Evolutionary conservation across 1,140 invertebrate species (phyloP), one percentile per base, ranked within the genome.

Genomic region (Drosophila triauraria): DNA sequence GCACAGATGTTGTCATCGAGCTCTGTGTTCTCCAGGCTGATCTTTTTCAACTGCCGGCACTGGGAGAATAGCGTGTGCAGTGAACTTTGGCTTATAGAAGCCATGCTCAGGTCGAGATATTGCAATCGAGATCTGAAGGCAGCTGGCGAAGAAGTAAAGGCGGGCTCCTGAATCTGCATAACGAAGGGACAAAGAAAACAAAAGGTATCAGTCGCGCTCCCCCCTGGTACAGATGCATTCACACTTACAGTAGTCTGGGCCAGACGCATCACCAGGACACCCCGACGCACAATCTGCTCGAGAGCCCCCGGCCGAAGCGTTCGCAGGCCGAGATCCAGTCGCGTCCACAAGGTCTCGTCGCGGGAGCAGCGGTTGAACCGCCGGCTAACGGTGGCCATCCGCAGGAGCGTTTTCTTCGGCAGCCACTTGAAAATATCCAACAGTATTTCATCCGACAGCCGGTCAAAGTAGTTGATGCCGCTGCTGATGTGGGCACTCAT

Each of bases 71-170:
- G 85, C 17, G 93, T 85, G 38, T 94, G 94, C 38, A 98, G 93
- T 46, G 95, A 95, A 15, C 93, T 60, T 1, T 92, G 48, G 7
- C 94, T 94, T 23, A 97, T 94, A 1, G 95, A 93, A 4, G 95
- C 94, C 95, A 98, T 97, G 85, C 96, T 97, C 3, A 98, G 93
- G 93, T 98, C 97, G 65, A 98, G 93, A 93, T 96, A 98, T 86
- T 97, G 96, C 9, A 98, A 90, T 13, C 83, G 84, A 6, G 53
- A 35, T 1, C 53, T 68, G 25, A 86, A 77, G 3, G 92, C 38
- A n/a, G 47, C 43, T 6, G 58, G n/a, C 7, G 32, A 70, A 27
- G 60, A 81, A 2, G 38, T 83, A 74, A 95, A 94, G 10, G 94
- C 91, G 10, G 95, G 94, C 78, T 94, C 92, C 43, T 93, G 79